A percentile compares a stretch with the other conserved stretches of the same genome.
phyloP scores from a whole-genome alignment of 2,113 vertebrate species.

The Neotoma lepida region DNA sequence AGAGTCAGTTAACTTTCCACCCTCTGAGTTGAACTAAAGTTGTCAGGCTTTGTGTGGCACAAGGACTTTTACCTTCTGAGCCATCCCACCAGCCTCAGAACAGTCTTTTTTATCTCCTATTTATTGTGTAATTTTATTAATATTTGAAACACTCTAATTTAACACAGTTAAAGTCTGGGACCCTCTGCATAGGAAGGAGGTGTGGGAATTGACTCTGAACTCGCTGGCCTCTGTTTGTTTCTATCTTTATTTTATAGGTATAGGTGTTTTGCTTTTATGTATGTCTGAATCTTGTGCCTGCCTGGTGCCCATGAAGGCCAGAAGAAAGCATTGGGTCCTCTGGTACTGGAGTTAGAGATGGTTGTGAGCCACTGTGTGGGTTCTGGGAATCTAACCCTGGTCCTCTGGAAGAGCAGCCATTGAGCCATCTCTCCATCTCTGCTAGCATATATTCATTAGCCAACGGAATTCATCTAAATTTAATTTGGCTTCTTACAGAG shows the following conservation, averaged over 20 bases:
- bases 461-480: constrained; percentile 24
- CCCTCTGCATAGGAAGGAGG: constrained; percentile 80
- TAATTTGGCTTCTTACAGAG: constrained; percentile 31
- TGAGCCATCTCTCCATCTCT: neutral
- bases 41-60: neutral
- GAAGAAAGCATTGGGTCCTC: neutral
- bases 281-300: neutral
- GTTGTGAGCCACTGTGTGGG: neutral
- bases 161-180: constrained; percentile 79
- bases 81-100: neutral
- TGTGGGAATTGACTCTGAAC: constrained; percentile 73
- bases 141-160: constrained; percentile 78
- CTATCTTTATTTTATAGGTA: neutral
- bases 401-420: neutral
- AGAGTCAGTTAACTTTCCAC: neutral
- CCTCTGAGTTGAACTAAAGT: neutral
- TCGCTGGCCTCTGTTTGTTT: constrained; percentile 60
- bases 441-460: neutral
- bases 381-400: neutral
- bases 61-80: neutral
- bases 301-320: neutral
- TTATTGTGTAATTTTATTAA: constrained; percentile 82
- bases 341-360: neutral
- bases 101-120: constrained; percentile 43
- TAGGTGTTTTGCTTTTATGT: neutral